Percentiles rank a stretch among this genome's conserved stretches.
Evolutionary conservation across 2,113 vertebrate species (phyloP).

Genomic region (Semnopithecus entellus): DNA sequence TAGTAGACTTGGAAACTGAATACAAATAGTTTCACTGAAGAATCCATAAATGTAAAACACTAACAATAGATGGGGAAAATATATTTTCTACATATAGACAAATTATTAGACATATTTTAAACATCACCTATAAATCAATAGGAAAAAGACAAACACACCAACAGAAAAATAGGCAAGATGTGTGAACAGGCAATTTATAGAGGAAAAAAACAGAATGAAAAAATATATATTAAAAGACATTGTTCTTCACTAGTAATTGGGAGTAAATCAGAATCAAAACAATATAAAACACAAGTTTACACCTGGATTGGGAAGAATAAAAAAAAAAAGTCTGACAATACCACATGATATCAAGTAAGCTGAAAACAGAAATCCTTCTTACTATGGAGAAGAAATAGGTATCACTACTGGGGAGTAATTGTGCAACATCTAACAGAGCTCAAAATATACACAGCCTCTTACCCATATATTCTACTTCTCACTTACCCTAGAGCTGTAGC

Average conservation of each 20-base stretch:
- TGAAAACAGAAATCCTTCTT: not conserved
- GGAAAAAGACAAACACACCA: conserved; percentile 5
- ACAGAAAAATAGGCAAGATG: conserved; percentile 1
- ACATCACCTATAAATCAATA: not conserved
- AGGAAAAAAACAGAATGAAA: not conserved
- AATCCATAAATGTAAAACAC: not conserved
- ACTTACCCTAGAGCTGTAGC: not conserved
- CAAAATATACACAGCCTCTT: not conserved
- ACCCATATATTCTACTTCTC: not conserved
- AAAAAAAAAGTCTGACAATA: not conserved
- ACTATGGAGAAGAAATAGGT: not conserved
- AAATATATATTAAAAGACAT: not conserved
- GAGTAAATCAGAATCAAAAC: conserved; percentile 10
- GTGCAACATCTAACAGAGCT: not conserved
- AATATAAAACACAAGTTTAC: not conserved
- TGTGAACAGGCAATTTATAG: not conserved
- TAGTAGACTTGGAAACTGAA: not conserved
- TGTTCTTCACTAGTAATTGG: not conserved
- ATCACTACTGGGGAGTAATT: not conserved
- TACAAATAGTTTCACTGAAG: not conserved
- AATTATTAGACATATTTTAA: not conserved
- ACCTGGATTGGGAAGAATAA: not conserved
- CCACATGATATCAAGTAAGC: not conserved
- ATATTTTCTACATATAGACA: not conserved
- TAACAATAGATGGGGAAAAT: not conserved